Percentiles rank a stretch among this genome's conserved stretches.
phyloP scores from a whole-genome alignment of 1,140 invertebrate species.

The Mizuhopecten yessoensis region DNA sequence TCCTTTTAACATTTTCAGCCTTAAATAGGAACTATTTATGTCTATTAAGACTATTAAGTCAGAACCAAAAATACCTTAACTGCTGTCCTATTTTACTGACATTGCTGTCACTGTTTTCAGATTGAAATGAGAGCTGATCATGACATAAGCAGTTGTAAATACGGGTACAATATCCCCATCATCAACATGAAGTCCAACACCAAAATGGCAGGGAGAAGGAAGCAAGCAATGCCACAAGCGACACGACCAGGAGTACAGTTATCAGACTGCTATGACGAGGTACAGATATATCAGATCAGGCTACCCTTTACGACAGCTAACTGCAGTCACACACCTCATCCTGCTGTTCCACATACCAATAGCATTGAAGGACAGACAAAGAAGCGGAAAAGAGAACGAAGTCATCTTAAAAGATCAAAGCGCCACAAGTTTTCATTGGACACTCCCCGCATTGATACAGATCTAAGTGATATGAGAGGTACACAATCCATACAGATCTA shows the following conservation, averaged over 20 bases:
- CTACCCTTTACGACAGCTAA: background rate
- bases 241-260: background rate
- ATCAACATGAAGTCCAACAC: conserved; percentile 11
- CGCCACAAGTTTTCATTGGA: background rate
- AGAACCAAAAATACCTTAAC: too few species aligned
- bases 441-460: background rate
- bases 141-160: background rate
- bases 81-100: too few species aligned
- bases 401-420: background rate
- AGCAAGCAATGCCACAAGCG: background rate
- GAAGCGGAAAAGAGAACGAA: background rate
- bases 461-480: too few species aligned
- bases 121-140: conserved; percentile 5
- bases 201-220: background rate
- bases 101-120: background rate
- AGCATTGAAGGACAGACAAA: background rate
- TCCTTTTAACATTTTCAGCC: too few species aligned
- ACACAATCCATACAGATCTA: too few species aligned
- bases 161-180: background rate
- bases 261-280: background rate
- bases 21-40: too few species aligned
- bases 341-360: background rate
- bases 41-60: too few species aligned
- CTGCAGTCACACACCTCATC: background rate
- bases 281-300: background rate